A percentile compares a stretch with the other conserved stretches of the same genome.
phyloP scores from a whole-genome alignment of 92 coral and sea anemone genomes.

The Siderastrea radians region DNA sequence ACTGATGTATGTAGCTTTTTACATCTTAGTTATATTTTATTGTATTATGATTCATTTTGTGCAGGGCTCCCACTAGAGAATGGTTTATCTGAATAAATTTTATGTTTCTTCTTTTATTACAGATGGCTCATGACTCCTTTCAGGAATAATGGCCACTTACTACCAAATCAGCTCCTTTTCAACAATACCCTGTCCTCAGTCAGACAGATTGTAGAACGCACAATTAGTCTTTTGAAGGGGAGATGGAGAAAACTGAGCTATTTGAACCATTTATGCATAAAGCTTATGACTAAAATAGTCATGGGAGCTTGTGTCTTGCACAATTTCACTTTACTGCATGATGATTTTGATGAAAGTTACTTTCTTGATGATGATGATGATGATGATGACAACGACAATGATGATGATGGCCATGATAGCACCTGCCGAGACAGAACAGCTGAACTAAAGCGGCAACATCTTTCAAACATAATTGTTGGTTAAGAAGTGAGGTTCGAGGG shows the following conservation, averaged over 20 bases:
- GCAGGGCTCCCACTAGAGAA: too few relatives aligned
- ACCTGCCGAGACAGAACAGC: slow-evolving; percentile 27
- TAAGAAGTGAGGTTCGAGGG: background rate
- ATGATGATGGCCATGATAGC: background rate
- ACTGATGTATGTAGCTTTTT: background rate
- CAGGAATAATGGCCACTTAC: slow-evolving; percentile 64
- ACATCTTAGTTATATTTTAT: background rate
- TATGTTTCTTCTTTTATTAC: background rate
- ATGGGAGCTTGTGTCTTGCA: slow-evolving; percentile 57
- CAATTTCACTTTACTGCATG: slow-evolving; percentile 20
- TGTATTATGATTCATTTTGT: background rate
- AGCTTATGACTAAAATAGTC: slow-evolving; percentile 28
- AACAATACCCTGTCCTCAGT: slow-evolving; percentile 50
- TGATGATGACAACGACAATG: slow-evolving; percentile 25
- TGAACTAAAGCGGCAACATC: slow-evolving; percentile 29
- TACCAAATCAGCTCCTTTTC: slow-evolving; percentile 42
- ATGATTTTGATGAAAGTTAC: slow-evolving; percentile 44
- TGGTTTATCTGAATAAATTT: background rate
- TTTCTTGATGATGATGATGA: slow-evolving; percentile 36
- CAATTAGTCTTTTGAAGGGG: slow-evolving; percentile 66
- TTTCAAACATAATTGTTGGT: slow-evolving; percentile 21
- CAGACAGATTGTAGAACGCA: slow-evolving; percentile 58
- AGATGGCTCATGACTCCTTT: slow-evolving; percentile 69
- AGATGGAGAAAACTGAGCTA: slow-evolving; percentile 50
- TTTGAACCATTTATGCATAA: slow-evolving; percentile 24